Base-by-base conservation (phyloP, 2,888 invertebrate genomes). In the Sminthurinus aureus region DNA sequence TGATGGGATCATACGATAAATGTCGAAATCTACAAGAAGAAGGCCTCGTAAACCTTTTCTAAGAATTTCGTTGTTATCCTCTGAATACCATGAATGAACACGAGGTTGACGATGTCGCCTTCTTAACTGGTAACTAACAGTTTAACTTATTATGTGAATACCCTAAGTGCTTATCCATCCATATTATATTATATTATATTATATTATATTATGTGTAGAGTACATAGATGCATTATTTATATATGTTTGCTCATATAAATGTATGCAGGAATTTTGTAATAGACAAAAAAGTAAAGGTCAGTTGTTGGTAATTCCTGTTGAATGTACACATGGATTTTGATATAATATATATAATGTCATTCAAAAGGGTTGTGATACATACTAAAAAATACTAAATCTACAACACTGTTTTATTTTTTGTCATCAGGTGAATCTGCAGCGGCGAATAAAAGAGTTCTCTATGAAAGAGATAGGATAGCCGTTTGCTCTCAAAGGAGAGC, bases 41-140 rank as follows among this genome's bases (percentile, higher is more conserved):
- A 88, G 85, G 84, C 83, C 83, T 69, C 78, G 85, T 84, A 85
- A 86, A 85, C 85, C 85, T 84, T 87, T 85, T 84, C 84, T 86
- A 67, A 88, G n/a, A n/a, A n/a, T n/a, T n/a, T n/a, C n/a, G n/a
- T n/a, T n/a, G n/a, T n/a, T n/a, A n/a, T n/a, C n/a, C n/a, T n/a
- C n/a, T n/a, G n/a, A n/a, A n/a, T n/a, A n/a, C 85, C 84, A 95
- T 96, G 96, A 96, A 95, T 91, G 96, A 96, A 90, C 96, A 95
- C 91, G 96, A 96, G 92, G 93, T 96, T 90, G 96, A 96, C 90
- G 96, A 96, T 92, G 96, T 96, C 90, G 96, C 96, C 86, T 96
- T 96, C 92, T 92, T 96, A 91, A 96, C 96, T 92, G 96, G 96
- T 95, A 89, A 91, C n/a, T n/a, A n/a, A n/a, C n/a, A n/a, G n/a